Evolutionary conservation across 2,797 vertebrate species (phyloP), one percentile per base, ranked within the genome.

Genomic region (Steatocranus sp.): DNA sequence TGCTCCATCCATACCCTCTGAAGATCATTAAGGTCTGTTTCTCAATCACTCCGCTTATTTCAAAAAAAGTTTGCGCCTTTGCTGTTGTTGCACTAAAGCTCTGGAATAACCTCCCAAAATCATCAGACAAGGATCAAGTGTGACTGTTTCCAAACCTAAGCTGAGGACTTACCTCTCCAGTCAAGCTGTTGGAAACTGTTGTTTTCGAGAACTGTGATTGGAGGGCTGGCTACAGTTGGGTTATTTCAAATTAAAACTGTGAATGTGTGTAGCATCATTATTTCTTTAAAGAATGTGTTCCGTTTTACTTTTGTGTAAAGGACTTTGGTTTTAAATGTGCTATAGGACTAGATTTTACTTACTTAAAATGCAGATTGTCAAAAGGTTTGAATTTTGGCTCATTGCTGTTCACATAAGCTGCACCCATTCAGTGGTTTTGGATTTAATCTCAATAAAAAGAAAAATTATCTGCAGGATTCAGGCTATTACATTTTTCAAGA

Each of bases 331-430:
- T 34, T 34, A 61, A 61, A 61, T 61, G 30, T 34, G 30, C 30
- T n/a, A 61, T 61, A 5, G 0, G 6, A 61, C 30, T 61, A 34
- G 17, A 61, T 34, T 61, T 61, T 61, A 12, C 56, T 34, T 61
- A 61, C 30, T 61, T 61, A 63, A 63, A 38, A 63, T 15, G 58
- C n/a, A 63, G 32, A 38, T 63, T 63, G 58, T 38, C 58, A 38
- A 14, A 63, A 61, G 34, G 34, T 20, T 38, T 66, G 34, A 3
- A 38, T 38, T 66, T 66, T 66, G 61, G n/a, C 61, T 66, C 14
- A 4, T 66, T 66, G 11, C 5, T 3, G 0, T n/a, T 63, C 7
- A 38, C 34, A 38, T 63, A 23, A 66, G 61, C 11, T 38, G 7
- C 7, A 66, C 7, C 34, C 34, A 38, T 66, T 1, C 7, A 20